phyloP scores from a whole-genome alignment of 2,888 invertebrate species.

The Dolichomitus sp. region DNA sequence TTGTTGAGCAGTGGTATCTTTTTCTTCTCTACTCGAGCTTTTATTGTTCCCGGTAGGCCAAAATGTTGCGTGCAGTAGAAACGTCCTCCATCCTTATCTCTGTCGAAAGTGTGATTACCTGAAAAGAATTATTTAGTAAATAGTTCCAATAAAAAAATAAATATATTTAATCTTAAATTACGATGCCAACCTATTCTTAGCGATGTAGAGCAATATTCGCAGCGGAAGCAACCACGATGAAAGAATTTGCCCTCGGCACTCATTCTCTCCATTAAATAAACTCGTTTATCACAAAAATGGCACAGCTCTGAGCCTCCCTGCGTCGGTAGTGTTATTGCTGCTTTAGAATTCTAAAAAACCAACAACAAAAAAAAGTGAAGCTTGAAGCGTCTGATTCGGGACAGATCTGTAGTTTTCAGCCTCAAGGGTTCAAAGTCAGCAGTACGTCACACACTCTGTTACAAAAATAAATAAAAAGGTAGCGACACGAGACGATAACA shows the following conservation, averaged over 20 bases:
- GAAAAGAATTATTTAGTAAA: not conserved
- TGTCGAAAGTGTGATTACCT: conserved; percentile 85
- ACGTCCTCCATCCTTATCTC: conserved; percentile 85
- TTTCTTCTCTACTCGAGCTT: conserved; percentile 82
- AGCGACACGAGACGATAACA: conserved; percentile 19
- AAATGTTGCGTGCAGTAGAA: conserved; percentile 94
- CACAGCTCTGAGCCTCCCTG: conserved; percentile 92
- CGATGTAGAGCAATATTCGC: conserved; percentile 96
- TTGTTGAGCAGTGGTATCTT: conserved; percentile 81
- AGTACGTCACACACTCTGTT: conserved; percentile 56
- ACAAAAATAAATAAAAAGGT: conserved; percentile 24
- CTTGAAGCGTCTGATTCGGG: conserved; percentile 52
- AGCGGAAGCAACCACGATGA: conserved; percentile 97
- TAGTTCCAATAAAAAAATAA: not conserved
- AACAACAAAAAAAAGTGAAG: conserved; percentile 61
- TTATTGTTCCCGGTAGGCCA: conserved; percentile 88
- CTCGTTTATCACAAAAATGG: conserved; percentile 96
- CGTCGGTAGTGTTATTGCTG: conserved; percentile 88
- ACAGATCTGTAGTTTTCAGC: conserved; percentile 30
- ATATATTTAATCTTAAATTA: not conserved
- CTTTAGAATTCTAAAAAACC: conserved; percentile 88
- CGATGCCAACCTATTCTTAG: conserved; percentile 90
- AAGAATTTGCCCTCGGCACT: conserved; percentile 96
- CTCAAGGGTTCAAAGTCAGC: conserved; percentile 63
- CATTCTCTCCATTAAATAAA: conserved; percentile 97